Evolutionary conservation across 2,113 vertebrate species (phyloP).

Genomic region (Pseudonaja textilis): DNA sequence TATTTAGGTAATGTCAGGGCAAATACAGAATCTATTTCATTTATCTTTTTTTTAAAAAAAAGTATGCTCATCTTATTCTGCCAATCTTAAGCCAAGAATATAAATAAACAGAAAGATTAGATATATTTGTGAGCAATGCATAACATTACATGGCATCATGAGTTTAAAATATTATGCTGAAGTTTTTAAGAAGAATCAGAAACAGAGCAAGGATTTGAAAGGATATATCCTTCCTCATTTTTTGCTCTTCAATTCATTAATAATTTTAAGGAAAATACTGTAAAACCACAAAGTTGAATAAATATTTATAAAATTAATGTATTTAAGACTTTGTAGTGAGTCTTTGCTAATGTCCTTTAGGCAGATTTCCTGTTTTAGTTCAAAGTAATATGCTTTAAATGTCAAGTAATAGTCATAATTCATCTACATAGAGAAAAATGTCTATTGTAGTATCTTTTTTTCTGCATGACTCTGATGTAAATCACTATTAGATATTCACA

Average conservation of each 20-base stretch:
- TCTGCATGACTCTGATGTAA: conserved; percentile 35
- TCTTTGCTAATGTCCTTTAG: conserved; percentile 51
- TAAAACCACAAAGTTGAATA: conserved; percentile 24
- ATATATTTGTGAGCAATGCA: conserved; percentile 53
- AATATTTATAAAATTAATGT: conserved; percentile 27
- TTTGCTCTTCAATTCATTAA: conserved; percentile 48
- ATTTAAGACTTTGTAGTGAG: conserved; percentile 42
- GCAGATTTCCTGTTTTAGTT: conserved; percentile 56
- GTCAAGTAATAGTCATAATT: conserved; percentile 46
- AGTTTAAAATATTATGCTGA: conserved; percentile 54
- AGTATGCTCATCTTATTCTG: conserved; percentile 43
- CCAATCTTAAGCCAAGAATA: conserved; percentile 50
- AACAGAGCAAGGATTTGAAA: conserved; percentile 35
- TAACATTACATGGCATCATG: conserved; percentile 56
- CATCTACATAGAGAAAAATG: conserved; percentile 51
- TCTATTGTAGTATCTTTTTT: conserved; percentile 46
- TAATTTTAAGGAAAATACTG: conserved; percentile 45
- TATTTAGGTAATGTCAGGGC: conserved; percentile 43
- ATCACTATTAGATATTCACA: conserved; percentile 47
- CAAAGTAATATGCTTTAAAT: conserved; percentile 53
- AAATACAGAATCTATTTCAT: conserved; percentile 38
- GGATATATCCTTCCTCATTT: conserved; percentile 54
- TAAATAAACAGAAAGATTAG: conserved; percentile 59
- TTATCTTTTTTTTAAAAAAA: conserved; percentile 44
- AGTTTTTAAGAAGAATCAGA: conserved; percentile 43